Conservation (phyloP, 2,888 invertebrate genomes). For the Thera obeliscata region DNA sequence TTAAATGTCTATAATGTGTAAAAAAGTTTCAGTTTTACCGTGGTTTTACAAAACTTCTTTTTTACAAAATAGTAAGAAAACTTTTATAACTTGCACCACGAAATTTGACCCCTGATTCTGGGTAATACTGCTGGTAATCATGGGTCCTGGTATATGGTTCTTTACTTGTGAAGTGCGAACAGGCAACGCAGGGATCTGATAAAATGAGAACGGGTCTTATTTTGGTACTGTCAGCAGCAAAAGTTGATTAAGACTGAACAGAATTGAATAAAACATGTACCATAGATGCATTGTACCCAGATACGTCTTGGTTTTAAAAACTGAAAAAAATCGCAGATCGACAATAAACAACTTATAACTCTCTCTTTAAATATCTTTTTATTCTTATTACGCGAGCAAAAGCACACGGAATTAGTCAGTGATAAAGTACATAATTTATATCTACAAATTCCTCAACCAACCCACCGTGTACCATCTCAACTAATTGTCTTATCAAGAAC, state of each 20-base stretch:
- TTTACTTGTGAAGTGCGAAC: slow-evolving; percentile 14
- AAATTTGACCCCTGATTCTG: slow-evolving; percentile 22
- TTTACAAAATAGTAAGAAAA: too few species aligned
- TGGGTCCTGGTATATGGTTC: not conserved
- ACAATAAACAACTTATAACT: too few species aligned
- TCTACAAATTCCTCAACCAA: not conserved
- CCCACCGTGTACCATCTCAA: slow-evolving; percentile 2
- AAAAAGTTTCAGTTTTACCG: too few species aligned
- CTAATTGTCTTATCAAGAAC: slow-evolving; percentile 24
- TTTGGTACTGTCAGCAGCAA: not conserved
- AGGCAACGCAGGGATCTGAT: slow-evolving; percentile 9
- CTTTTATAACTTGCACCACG: slow-evolving; percentile 15
- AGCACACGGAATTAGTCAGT: not conserved
- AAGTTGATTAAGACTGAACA: too few species aligned
- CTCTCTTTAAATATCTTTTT: too few species aligned
- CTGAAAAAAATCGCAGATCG: too few species aligned
- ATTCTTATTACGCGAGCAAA: not conserved
- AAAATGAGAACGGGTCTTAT: slow-evolving; percentile 12
- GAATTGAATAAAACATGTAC: too few species aligned
- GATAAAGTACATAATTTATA: not conserved
- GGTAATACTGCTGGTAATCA: slow-evolving; percentile 23
- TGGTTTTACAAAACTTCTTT: too few species aligned
- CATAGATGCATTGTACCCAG: too few species aligned
- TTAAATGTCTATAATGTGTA: too few species aligned
- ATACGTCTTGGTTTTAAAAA: too few species aligned